Percentiles rank a stretch among this genome's conserved stretches.
phyloP scores from a whole-genome alignment of 2,888 invertebrate genomes.

The Caradrina clavipalpis region DNA sequence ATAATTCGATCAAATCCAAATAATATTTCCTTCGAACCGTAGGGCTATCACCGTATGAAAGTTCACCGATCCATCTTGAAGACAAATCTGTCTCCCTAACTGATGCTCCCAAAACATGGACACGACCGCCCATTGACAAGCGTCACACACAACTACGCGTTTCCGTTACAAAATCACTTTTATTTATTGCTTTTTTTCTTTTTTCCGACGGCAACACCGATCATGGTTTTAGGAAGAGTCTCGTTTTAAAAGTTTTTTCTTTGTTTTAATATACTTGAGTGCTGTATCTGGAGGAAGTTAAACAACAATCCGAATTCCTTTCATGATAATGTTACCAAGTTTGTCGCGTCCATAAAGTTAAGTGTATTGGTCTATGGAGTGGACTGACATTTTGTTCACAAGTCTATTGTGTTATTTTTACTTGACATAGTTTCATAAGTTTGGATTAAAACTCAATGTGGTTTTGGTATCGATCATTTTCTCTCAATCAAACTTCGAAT shows the following conservation, averaged over 20 bases:
- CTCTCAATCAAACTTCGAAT: slow-evolving; percentile 37
- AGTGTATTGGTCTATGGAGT: slow-evolving; percentile 53
- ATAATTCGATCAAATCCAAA: slow-evolving; percentile 46
- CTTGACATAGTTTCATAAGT: slow-evolving; percentile 43
- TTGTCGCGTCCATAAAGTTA: slow-evolving; percentile 49
- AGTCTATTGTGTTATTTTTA: slow-evolving; percentile 44
- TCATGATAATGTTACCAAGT: slow-evolving; percentile 46
- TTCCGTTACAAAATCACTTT: slow-evolving; percentile 74
- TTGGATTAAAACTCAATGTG: slow-evolving; percentile 37
- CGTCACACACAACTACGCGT: slow-evolving; percentile 74
- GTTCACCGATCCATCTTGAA: slow-evolving; percentile 56
- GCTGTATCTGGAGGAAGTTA: slow-evolving; percentile 49
- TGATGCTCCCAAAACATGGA: slow-evolving; percentile 43
- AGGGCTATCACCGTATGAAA: slow-evolving; percentile 35
- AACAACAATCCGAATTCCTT: slow-evolving; percentile 48
- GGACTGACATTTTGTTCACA: slow-evolving; percentile 31
- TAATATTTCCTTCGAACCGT: slow-evolving; percentile 40
- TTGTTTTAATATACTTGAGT: slow-evolving; percentile 56
- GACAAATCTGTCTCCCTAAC: slow-evolving; percentile 61
- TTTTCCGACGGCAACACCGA: slow-evolving; percentile 67
- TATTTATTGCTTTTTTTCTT: slow-evolving; percentile 77
- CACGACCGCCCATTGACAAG: slow-evolving; percentile 64
- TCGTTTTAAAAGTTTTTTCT: slow-evolving; percentile 45
- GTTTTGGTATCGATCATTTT: slow-evolving; percentile 31
- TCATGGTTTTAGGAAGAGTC: slow-evolving; percentile 54